Conservation (phyloP, 2,888 invertebrate genomes). For the Stomorhina lunata region DNA sequence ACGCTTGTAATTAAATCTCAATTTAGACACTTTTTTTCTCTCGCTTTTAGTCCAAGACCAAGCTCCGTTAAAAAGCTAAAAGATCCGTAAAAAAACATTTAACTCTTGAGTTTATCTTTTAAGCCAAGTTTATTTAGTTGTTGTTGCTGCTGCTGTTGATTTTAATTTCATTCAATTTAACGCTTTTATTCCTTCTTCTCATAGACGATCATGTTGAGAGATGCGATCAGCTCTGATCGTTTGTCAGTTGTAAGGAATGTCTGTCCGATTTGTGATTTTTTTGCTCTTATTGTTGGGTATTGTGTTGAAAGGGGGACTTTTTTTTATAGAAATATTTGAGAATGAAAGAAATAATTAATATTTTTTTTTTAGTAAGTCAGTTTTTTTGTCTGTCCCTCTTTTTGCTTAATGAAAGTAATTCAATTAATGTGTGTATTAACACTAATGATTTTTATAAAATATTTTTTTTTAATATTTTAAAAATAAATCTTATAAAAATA, state of each 20-base stretch:
- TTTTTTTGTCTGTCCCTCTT: neutral
- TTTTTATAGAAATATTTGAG: conserved; percentile 36
- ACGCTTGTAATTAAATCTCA: conserved; percentile 64
- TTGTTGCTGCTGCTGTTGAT: conserved; percentile 17
- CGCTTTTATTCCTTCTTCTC: conserved; percentile 56
- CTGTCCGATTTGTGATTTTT: neutral
- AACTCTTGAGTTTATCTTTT: conserved; percentile 49
- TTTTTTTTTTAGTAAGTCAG: conserved; percentile 27
- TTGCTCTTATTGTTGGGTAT: neutral
- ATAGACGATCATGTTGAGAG: conserved; percentile 43
- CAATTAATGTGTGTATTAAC: conserved; percentile 62
- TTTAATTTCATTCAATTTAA: conserved; percentile 60
- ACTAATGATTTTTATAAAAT: conserved; percentile 51
- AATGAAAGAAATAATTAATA: conserved; percentile 62
- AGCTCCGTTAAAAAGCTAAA: conserved; percentile 32
- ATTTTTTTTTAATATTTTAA: conserved; percentile 15
- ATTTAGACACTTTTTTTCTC: conserved; percentile 57
- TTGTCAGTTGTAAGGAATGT: neutral
- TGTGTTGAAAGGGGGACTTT: conserved; percentile 50
- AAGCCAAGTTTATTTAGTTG: conserved; percentile 50
- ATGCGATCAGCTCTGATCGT: neutral
- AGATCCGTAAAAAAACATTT: neutral
- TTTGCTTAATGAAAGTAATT: conserved; percentile 61
- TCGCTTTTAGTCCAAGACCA: too few species aligned
- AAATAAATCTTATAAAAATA: conserved; percentile 14